A percentile compares a stretch with the other conserved stretches of the same genome.
Evolutionary conservation across 2,113 vertebrate species (phyloP).

Genomic region (Dasypus novemcinctus): DNA sequence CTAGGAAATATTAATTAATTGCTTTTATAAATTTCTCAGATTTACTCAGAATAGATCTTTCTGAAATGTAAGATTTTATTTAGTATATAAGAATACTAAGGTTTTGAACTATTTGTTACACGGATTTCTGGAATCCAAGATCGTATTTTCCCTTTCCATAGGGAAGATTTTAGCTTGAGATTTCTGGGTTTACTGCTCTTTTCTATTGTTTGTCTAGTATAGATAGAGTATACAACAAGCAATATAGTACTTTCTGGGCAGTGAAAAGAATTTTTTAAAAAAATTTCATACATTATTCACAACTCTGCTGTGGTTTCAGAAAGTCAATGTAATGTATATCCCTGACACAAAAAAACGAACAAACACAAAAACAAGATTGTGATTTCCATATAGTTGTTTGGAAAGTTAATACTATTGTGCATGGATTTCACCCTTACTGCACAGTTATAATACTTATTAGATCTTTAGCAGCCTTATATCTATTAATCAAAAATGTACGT

Average conservation of each 20-base stretch:
- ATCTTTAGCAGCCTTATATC: neutral
- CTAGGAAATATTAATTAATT: slow-evolving; percentile 46
- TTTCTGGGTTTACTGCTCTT: slow-evolving; percentile 57
- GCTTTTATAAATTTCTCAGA: slow-evolving; percentile 35
- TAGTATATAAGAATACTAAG: neutral
- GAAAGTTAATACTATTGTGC: slow-evolving; percentile 7
- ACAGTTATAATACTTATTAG: neutral
- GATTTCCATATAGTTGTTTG: slow-evolving; percentile 48
- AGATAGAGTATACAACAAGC: neutral
- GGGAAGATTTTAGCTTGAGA: slow-evolving; percentile 35
- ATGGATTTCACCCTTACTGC: slow-evolving; percentile 14
- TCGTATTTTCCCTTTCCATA: slow-evolving; percentile 61
- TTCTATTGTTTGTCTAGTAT: slow-evolving; percentile 48
- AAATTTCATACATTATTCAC: slow-evolving; percentile 40
- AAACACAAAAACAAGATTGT: neutral
- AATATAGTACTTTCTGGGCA: neutral
- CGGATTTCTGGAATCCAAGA: slow-evolving; percentile 35
- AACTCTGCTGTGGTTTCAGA: slow-evolving; percentile 54
- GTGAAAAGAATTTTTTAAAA: too few species aligned
- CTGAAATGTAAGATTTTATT: slow-evolving; percentile 48
- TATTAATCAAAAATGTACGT: neutral
- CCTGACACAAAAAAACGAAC: neutral
- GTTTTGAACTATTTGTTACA: slow-evolving; percentile 28
- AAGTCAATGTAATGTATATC: neutral
- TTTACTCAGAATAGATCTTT: slow-evolving; percentile 19